Evolutionary conservation across 2,797 vertebrate species (phyloP), one percentile per base, ranked within the genome.

Genomic region (Trematomus bernacchii): DNA sequence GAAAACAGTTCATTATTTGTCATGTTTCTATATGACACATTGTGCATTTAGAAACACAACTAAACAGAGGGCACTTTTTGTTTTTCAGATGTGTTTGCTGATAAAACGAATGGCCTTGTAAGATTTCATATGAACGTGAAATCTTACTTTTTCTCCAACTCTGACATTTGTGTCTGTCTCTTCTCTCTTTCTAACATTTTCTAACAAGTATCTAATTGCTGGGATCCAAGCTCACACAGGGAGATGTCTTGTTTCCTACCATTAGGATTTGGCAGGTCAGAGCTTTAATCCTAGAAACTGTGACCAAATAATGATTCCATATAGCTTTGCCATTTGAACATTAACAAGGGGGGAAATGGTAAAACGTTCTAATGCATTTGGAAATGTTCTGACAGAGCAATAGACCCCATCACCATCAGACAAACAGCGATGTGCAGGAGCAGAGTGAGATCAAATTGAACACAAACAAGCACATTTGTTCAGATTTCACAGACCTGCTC

Each of bases 81-180:
- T n/a, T 33, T 57, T 57, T 21, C 47, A 73, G 50, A 61, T 55
- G 50, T 27, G 23, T 77, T 72, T 57, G 59, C 54, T 47, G 1
- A 15, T 46, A 11, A 61, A 63, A 46, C 14, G 43, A 43, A 54
- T 10, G 44, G 21, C 27, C 23, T n/a, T 48, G 33, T 37, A 11
- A 71, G 64, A 74, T 37, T 37, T 37, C 33, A 78, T 82, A 60
- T 2, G 15, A 76, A 58, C 61, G 21, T 14, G 12, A 27, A 57
- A 19, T 72, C 68, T 62, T 18, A 13, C 48, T n/a, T 69, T 54
- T 71, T 63, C 43, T 40, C 68, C 67, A 60, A 78, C 62, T 66
- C 73, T 87, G 85, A 82, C 81, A 80, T 85, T 84, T 84, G 74
- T 69, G 82, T 76, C 78, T 42, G 66, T 83, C 73, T 77, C 69